phyloP scores from a whole-genome alignment of 2,888 invertebrate species.

The Chromoteleia sp. region DNA sequence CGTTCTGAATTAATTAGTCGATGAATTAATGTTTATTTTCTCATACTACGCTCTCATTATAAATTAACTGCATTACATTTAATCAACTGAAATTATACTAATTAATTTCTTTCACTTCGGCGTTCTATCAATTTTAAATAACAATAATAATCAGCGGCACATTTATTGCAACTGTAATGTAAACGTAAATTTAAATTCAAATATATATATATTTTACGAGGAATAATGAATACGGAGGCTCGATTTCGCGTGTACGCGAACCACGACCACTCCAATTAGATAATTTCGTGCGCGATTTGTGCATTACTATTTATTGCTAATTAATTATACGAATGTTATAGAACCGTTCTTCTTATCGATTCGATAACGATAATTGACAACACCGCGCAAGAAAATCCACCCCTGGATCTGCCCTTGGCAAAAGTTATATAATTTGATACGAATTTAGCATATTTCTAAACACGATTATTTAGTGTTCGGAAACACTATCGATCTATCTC shows the following conservation, averaged over 20 bases:
- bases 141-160: constrained; percentile 56
- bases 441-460: too few relatives aligned
- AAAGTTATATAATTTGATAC: too few relatives aligned
- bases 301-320: constrained; percentile 26
- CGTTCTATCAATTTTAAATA: constrained; percentile 67
- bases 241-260: constrained; percentile 56
- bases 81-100: constrained; percentile 68
- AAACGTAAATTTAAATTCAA: constrained; percentile 65
- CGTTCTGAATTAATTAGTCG: constrained; percentile 61
- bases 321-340: constrained; percentile 12
- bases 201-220: constrained; percentile 57
- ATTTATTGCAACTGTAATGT: constrained; percentile 64
- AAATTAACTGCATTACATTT: constrained; percentile 68
- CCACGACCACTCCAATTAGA: constrained; percentile 54
- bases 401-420: too few relatives aligned
- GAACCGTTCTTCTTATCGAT: background rate
- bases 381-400: too few relatives aligned
- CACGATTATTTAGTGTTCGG: too few relatives aligned
- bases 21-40: constrained; percentile 66
- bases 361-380: too few relatives aligned
- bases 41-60: constrained; percentile 52
- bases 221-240: constrained; percentile 56
- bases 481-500: too few relatives aligned
- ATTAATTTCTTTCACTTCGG: constrained; percentile 63
- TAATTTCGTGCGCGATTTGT: constrained; percentile 43